Evolutionary conservation across 2,888 invertebrate genomes (phyloP).

Genomic region (Drosophila prostipennis): DNA sequence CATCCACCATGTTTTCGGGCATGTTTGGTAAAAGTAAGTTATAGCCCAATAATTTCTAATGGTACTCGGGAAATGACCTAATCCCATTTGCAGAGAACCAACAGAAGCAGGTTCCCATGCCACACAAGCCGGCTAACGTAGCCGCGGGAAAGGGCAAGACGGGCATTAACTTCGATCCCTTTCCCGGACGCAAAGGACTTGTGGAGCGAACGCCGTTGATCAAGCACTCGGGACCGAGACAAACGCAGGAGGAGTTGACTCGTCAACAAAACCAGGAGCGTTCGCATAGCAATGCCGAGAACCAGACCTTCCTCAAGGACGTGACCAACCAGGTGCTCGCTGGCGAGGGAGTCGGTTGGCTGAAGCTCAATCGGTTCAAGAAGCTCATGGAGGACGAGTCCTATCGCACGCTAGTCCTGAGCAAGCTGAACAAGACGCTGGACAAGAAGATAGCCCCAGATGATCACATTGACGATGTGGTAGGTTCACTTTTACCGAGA

Average conservation of each 20-base stretch:
- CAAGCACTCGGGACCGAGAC: constrained; percentile 90
- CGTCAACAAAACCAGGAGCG: constrained; percentile 89
- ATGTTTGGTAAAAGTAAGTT: constrained; percentile 91
- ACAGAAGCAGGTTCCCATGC: constrained; percentile 67
- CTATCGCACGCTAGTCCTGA: constrained; percentile 97
- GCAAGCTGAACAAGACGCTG: constrained; percentile 96
- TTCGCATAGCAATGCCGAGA: constrained; percentile 92
- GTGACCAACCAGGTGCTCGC: constrained; percentile 86
- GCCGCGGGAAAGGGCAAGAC: constrained; percentile 72
- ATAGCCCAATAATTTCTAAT: no score
- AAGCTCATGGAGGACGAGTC: constrained; percentile 99
- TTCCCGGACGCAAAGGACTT: constrained; percentile 92
- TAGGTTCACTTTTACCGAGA: constrained; percentile 85
- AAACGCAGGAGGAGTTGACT: constrained; percentile 88
- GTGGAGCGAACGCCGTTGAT: constrained; percentile 96
- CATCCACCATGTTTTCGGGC: constrained; percentile 96
- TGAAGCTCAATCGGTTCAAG: constrained; percentile 95
- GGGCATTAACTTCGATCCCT: constrained; percentile 89
- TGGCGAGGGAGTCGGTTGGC: constrained; percentile 92
- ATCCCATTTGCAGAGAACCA: constrained; percentile 69
- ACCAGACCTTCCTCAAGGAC: constrained; percentile 97
- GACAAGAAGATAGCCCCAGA: constrained; percentile 97
- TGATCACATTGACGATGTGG: constrained; percentile 99
- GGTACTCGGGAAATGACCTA: no score
- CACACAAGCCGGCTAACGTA: constrained; percentile 57